phyloP scores from a whole-genome alignment of 2,888 invertebrate genomes.

The Acanthosepion esculentum region DNA sequence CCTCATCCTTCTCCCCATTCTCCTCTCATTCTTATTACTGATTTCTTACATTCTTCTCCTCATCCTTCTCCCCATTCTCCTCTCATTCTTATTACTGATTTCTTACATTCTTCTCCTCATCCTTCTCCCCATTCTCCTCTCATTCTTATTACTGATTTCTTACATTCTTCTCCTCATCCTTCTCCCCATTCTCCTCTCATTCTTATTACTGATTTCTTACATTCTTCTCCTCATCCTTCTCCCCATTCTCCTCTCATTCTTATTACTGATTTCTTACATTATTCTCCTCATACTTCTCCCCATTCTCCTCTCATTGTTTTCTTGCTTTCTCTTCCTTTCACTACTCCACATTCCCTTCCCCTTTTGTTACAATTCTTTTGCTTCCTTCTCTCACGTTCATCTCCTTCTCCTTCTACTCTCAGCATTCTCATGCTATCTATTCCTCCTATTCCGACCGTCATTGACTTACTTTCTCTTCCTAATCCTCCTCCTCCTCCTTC shows the following conservation, averaged over 20 bases:
- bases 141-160: too few species aligned
- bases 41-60: neutral
- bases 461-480: too few species aligned
- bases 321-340: too few species aligned
- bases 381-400: too few species aligned
- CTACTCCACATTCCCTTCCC: too few species aligned
- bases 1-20: neutral
- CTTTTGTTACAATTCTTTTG: too few species aligned
- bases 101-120: neutral
- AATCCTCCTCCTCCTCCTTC: too few species aligned
- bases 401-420: too few species aligned
- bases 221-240: neutral
- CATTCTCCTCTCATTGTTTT: neutral
- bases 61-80: neutral
- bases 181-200: neutral
- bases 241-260: neutral
- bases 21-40: neutral
- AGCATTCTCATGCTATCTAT: too few species aligned
- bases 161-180: neutral
- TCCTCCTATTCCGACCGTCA: too few species aligned
- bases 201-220: neutral
- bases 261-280: too few species aligned
- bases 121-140: neutral
- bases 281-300: neutral
- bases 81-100: neutral